Evolutionary conservation across 2,888 invertebrate species (phyloP).

Genomic region (Nemoura dubitans): DNA sequence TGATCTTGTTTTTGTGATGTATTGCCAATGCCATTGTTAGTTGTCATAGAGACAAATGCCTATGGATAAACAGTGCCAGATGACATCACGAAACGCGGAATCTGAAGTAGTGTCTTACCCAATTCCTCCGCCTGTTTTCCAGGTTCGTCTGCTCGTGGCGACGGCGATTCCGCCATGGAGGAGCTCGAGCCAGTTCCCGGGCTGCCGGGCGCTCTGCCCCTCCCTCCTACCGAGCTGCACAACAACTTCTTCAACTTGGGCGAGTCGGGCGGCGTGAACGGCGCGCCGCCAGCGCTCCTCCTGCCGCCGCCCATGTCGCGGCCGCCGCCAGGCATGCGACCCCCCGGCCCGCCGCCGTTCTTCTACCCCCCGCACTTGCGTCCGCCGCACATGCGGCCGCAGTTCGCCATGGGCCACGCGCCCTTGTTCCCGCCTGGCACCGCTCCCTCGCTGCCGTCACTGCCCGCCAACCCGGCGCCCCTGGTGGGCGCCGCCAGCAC

Average conservation of each 20-base stretch:
- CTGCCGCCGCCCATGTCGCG: constrained; percentile 60
- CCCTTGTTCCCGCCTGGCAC: constrained; percentile 50
- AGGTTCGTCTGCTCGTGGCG: constrained; percentile 60
- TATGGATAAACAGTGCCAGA: too few species aligned
- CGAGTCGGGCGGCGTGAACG: constrained; percentile 52
- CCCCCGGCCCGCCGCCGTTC: constrained; percentile 57
- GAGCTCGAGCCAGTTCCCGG: constrained; percentile 79
- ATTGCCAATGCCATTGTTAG: too few species aligned
- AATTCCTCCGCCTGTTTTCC: not conserved
- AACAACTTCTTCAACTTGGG: constrained; percentile 76
- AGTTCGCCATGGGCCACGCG: constrained; percentile 44
- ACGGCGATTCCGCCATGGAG: constrained; percentile 51
- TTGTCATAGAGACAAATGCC: too few species aligned
- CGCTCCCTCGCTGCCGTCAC: constrained; percentile 49
- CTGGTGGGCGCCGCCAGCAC: constrained; percentile 59
- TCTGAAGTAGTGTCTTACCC: too few species aligned
- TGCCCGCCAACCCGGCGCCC: constrained; percentile 49
- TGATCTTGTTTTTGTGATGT: too few species aligned
- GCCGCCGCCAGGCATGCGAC: constrained; percentile 57
- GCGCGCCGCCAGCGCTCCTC: constrained; percentile 58
- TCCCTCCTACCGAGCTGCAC: constrained; percentile 69
- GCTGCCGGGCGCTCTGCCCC: constrained; percentile 74
- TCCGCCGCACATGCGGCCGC: constrained; percentile 43
- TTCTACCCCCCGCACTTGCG: constrained; percentile 57
- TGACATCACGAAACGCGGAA: too few species aligned